These are phyloP conservation scores for Meloidogyne chitwoodi DNA, from an alignment of 1,140 invertebrate genomes.

Conservation along the genomic window DNA sequence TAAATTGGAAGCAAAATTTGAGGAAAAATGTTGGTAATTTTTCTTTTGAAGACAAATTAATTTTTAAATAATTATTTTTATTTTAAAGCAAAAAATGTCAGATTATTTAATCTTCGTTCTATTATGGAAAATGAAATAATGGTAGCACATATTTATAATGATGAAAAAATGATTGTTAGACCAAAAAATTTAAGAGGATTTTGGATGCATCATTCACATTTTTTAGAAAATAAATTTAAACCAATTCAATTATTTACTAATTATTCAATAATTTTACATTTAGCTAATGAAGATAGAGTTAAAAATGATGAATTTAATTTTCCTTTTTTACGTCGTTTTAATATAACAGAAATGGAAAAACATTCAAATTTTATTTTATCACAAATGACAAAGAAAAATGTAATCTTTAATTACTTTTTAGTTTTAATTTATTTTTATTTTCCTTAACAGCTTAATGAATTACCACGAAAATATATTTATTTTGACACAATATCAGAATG, in stretches of 20 bases:
- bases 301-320: slow-evolving; percentile 10
- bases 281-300: slow-evolving; percentile 27
- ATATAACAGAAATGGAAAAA: slow-evolving; percentile 7
- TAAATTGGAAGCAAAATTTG: slow-evolving; percentile 24
- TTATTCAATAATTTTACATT: slow-evolving; percentile 24
- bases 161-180: slow-evolving; percentile 34
- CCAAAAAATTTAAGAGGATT: slow-evolving; percentile 26
- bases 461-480: slow-evolving; percentile 8
- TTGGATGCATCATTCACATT: slow-evolving; percentile 30
- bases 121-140: background rate
- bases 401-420: too few relatives aligned
- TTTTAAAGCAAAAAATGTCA: slow-evolving; percentile 12
- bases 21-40: slow-evolving; percentile 13
- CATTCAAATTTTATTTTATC: background rate
- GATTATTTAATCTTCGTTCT: slow-evolving; percentile 14
- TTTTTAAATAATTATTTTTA: background rate
- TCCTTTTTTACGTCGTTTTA: slow-evolving; percentile 1
- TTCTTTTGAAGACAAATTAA: background rate
- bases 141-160: slow-evolving; percentile 25
- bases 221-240: slow-evolving; percentile 12
- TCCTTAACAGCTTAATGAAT: background rate
- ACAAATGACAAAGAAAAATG: background rate
- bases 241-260: slow-evolving; percentile 14
- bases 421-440: too few relatives aligned
- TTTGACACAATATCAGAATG: slow-evolving; percentile 13